phyloP scores from a whole-genome alignment of 2,888 invertebrate genomes.

The Athalia rosae region DNA sequence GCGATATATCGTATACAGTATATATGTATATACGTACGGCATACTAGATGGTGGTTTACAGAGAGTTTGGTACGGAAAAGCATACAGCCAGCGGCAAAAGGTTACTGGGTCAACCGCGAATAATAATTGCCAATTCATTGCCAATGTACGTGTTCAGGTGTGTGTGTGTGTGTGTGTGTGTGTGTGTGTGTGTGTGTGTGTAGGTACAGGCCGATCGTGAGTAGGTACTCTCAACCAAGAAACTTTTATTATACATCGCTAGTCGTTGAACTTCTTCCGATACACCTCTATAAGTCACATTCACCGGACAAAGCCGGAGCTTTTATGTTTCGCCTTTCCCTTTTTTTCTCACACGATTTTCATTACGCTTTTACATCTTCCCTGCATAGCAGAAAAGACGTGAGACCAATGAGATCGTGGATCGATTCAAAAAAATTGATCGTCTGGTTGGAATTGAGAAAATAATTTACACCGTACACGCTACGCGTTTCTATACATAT shows the following conservation, averaged over 20 bases:
- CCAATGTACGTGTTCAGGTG: slow-evolving; percentile 17
- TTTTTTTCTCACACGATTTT: too few relatives aligned
- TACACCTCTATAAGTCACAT: not conserved
- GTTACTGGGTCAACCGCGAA: slow-evolving; percentile 57
- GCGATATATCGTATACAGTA: not conserved
- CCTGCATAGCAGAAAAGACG: too few relatives aligned
- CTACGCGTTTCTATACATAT: not conserved
- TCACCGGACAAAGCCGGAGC: not conserved
- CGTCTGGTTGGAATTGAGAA: too few relatives aligned
- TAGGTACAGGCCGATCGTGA: not conserved
- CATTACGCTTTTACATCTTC: too few relatives aligned
- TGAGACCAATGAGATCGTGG: too few relatives aligned
- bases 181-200: not conserved
- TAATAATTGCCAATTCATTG: slow-evolving; percentile 46
- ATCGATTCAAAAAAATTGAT: too few relatives aligned
- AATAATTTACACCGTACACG: not conserved
- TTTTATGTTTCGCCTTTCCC: too few relatives aligned
- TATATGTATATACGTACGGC: not conserved
- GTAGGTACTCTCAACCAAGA: too few relatives aligned
- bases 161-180: not conserved
- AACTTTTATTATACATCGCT: slow-evolving; percentile 17
- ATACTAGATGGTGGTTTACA: not conserved
- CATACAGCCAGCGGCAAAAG: slow-evolving; percentile 51
- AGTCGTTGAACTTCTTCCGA: not conserved
- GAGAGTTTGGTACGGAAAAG: slow-evolving; percentile 40